These are phyloP conservation scores for Nixonia krombeini DNA, from an alignment of 1,140 invertebrate genomes.

Conservation along the genomic window DNA sequence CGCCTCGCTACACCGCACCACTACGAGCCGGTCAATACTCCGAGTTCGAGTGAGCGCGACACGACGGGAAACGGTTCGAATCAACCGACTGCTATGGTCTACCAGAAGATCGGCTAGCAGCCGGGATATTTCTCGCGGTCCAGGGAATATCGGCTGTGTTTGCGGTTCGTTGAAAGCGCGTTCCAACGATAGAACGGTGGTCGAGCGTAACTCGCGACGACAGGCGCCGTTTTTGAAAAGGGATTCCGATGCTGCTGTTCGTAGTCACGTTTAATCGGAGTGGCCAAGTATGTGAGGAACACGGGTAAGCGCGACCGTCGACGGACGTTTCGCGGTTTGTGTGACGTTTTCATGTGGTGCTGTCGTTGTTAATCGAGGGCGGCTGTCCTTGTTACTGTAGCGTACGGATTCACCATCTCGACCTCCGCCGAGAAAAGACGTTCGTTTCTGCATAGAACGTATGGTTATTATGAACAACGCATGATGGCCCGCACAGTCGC, in stretches of 20 bases:
- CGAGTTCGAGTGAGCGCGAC: constrained; percentile 38
- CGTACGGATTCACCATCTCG: neutral
- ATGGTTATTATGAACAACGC: constrained; percentile 14
- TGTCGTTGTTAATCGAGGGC: neutral
- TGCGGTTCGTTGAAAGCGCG: neutral
- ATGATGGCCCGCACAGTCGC: constrained; percentile 42
- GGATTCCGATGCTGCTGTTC: neutral
- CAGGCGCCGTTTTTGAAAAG: neutral
- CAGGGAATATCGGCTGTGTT: neutral
- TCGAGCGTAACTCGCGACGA: neutral
- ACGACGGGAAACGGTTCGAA: constrained; percentile 1
- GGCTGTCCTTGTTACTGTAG: too few relatives aligned
- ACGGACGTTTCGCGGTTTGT: constrained; percentile 16
- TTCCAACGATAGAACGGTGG: too few relatives aligned
- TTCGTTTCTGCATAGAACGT: constrained; percentile 18
- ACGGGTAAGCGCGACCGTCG: constrained; percentile 5
- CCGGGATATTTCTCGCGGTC: neutral
- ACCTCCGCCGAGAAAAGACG: constrained; percentile 6
- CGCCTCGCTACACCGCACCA: constrained; percentile 36
- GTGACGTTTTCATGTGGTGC: constrained; percentile 27
- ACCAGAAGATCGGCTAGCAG: neutral
- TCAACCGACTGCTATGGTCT: constrained; percentile 3
- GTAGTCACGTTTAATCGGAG: neutral
- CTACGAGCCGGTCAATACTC: constrained; percentile 47
- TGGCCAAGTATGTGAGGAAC: constrained; percentile 12